Conservation (phyloP, 2,797 vertebrate species). For the Syngnathus rostellatus region DNA sequence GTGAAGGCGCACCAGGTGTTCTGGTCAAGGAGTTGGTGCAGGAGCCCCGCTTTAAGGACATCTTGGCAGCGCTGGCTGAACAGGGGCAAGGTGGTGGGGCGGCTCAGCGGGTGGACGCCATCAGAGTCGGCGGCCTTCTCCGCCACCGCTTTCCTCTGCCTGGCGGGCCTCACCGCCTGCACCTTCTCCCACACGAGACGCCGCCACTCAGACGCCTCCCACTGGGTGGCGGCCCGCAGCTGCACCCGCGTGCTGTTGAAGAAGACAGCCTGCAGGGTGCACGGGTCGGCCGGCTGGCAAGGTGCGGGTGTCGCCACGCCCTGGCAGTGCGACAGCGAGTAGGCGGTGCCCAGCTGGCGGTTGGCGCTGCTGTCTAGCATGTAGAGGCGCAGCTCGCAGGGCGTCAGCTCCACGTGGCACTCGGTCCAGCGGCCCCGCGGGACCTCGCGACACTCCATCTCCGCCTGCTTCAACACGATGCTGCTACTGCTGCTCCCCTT, state of each 20-base stretch:
- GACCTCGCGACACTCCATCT: slow-evolving; percentile 82
- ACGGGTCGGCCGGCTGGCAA: slow-evolving; percentile 65
- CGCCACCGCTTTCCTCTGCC: slow-evolving; percentile 51
- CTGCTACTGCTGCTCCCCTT: slow-evolving; percentile 79
- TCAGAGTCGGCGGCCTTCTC: slow-evolving; percentile 37
- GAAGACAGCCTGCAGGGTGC: slow-evolving; percentile 81
- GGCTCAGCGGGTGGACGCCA: slow-evolving; percentile 35
- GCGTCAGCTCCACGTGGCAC: slow-evolving; percentile 87
- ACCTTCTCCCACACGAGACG: slow-evolving; percentile 83
- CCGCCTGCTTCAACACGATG: slow-evolving; percentile 86
- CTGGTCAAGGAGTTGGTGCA: slow-evolving; percentile 80
- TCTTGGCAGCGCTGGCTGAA: slow-evolving; percentile 74
- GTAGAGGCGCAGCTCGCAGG: slow-evolving; percentile 82
- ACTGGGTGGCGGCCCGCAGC: slow-evolving; percentile 79
- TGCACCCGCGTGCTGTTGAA: slow-evolving; percentile 85
- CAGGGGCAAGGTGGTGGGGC: slow-evolving; percentile 71
- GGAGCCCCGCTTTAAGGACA: slow-evolving; percentile 81
- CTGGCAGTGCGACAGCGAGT: slow-evolving; percentile 85
- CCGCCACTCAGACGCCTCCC: slow-evolving; percentile 91
- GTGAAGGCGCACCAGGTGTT: slow-evolving; percentile 92
- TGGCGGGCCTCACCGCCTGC: slow-evolving; percentile 62
- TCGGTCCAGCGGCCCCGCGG: slow-evolving; percentile 80
- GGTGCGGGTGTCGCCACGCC: slow-evolving; percentile 72
- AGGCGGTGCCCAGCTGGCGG: slow-evolving; percentile 77
- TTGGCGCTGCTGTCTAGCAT: slow-evolving; percentile 85